phyloP scores from a whole-genome alignment of 92 coral and sea anemone genomes.

The Desmophyllum pertusum region DNA sequence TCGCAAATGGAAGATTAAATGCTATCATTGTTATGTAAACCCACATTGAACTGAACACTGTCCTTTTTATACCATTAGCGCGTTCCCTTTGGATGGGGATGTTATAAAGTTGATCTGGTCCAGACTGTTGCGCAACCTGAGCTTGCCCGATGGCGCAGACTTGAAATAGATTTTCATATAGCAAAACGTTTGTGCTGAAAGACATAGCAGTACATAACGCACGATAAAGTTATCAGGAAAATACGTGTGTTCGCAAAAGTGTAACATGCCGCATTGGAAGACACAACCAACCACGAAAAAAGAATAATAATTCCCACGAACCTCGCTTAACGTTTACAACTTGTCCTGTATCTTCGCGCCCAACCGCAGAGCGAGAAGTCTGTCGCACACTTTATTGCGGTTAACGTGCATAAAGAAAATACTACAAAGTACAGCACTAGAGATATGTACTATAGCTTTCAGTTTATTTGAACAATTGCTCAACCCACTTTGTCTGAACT shows the following conservation, averaged over 20 bases:
- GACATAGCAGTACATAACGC: neutral
- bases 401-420: constrained; percentile 12
- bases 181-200: constrained; percentile 1
- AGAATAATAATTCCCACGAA: neutral
- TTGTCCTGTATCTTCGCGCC: neutral
- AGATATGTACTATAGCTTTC: neutral
- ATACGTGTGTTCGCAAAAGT: neutral
- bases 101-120: neutral
- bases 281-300: constrained; percentile 11
- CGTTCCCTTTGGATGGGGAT: no score
- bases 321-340: neutral
- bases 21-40: neutral
- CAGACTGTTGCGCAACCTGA: neutral
- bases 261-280: neutral
- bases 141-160: constrained; percentile 3
- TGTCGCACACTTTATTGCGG: constrained; percentile 18
- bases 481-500: neutral
- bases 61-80: constrained; percentile 9
- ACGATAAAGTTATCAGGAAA: neutral
- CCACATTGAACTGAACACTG: constrained; percentile 15
- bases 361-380: constrained; percentile 21
- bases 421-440: neutral
- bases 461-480: neutral
- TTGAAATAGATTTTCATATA: constrained; percentile 3
- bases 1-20: constrained; percentile 4